These are phyloP conservation scores for Arrhamphus sclerolepis DNA, from an alignment of 2,797 vertebrate genomes.

Conservation along the genomic window DNA sequence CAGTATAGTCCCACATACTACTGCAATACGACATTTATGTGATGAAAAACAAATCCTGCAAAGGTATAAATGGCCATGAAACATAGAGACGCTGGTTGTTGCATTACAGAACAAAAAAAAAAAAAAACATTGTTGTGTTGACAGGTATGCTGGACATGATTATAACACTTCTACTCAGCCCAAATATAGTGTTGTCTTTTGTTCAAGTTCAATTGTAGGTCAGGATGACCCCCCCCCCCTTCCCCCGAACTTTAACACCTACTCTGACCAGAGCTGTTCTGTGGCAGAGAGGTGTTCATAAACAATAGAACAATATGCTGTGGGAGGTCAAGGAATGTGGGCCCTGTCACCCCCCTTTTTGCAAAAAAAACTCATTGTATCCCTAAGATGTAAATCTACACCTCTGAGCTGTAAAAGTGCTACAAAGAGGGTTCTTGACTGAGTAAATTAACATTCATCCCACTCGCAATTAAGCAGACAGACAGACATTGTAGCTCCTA, in stretches of 20 bases:
- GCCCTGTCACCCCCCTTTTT: constrained; percentile 75
- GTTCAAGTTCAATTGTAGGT: constrained; percentile 71
- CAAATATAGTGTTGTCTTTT: constrained; percentile 52
- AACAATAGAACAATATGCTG: constrained; percentile 80
- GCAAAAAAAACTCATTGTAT: constrained; percentile 80
- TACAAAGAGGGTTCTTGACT: constrained; percentile 83
- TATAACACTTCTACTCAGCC: background rate
- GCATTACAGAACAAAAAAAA: too few relatives aligned
- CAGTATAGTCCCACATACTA: constrained; percentile 8
- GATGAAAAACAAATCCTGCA: constrained; percentile 32
- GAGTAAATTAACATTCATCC: constrained; percentile 81
- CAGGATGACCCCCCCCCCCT: constrained; percentile 49
- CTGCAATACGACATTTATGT: constrained; percentile 14
- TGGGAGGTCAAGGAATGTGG: constrained; percentile 83
- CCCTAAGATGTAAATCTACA: constrained; percentile 81
- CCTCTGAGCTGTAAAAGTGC: constrained; percentile 82
- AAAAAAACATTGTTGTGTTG: too few relatives aligned
- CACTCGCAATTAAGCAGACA: constrained; percentile 85
- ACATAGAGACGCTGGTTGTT: too few relatives aligned
- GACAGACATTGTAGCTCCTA: constrained; percentile 84
- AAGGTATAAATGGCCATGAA: background rate
- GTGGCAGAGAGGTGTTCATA: constrained; percentile 76
- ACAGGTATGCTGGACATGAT: too few relatives aligned
- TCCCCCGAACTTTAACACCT: constrained; percentile 55
- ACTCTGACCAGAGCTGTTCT: constrained; percentile 56